Evolutionary conservation across 2,888 invertebrate genomes (phyloP).

Genomic region (Plebejus argus): DNA sequence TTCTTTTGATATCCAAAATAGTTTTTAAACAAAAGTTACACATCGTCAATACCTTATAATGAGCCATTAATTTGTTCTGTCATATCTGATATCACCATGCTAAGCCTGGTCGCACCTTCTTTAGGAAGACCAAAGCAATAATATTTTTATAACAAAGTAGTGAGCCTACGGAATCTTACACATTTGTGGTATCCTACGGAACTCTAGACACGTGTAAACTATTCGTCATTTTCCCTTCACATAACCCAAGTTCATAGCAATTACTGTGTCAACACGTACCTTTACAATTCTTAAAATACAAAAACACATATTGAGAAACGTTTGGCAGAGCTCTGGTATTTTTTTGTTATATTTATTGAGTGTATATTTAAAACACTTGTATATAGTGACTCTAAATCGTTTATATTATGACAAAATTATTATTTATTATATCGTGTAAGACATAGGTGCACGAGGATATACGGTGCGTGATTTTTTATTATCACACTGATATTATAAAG

Average conservation of each 20-base stretch:
- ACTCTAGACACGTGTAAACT: background rate
- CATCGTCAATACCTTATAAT: no score
- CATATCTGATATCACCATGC: no score
- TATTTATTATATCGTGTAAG: constrained; percentile 9
- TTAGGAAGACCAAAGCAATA: background rate
- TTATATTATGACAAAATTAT: constrained; percentile 11
- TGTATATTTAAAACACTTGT: constrained; percentile 21
- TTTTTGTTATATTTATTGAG: constrained; percentile 19
- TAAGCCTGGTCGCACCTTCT: background rate
- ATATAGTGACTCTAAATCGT: background rate
- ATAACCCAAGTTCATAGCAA: constrained; percentile 11
- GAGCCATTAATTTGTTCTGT: no score
- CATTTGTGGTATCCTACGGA: background rate
- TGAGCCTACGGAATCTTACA: background rate
- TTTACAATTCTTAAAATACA: constrained; percentile 16
- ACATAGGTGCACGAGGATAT: background rate
- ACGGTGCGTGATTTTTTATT: background rate
- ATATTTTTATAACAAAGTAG: no score
- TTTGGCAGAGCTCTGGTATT: constrained; percentile 22
- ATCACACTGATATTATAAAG: background rate
- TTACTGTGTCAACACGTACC: constrained; percentile 3
- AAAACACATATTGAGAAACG: constrained; percentile 22
- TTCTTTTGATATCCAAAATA: no score
- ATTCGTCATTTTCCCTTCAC: background rate
- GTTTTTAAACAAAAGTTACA: no score